Percentiles rank a stretch among this genome's conserved stretches.
phyloP scores from a whole-genome alignment of 2,113 vertebrate species.

The Sialia sialis region DNA sequence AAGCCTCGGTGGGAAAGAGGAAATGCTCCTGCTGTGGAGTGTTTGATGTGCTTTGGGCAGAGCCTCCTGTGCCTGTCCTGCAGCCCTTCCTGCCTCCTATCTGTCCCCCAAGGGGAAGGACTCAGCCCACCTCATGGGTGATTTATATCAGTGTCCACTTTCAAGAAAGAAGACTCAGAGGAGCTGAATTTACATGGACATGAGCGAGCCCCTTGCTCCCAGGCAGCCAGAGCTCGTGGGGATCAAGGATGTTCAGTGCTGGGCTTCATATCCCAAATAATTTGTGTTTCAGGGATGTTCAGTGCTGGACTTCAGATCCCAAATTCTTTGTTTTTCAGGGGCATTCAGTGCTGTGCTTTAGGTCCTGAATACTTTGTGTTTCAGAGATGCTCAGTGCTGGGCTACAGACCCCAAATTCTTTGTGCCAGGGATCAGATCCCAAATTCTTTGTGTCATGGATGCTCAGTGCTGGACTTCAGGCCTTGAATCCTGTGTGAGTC shows the following conservation, averaged over 20 bases:
- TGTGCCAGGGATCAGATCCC: accelerated
- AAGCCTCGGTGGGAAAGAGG: not conserved
- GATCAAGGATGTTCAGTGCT: accelerated
- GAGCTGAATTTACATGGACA: not conserved
- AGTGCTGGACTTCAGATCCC: not conserved
- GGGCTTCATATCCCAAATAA: not conserved
- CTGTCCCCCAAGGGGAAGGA: not conserved
- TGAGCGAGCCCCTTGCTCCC: accelerated
- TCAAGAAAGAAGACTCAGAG: not conserved
- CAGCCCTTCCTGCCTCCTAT: not conserved
- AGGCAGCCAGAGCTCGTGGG: not conserved
- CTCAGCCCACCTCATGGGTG: not conserved
- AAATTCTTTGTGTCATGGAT: too few species aligned
- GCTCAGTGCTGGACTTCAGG: not conserved
- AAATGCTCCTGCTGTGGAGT: not conserved
- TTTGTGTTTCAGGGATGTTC: too few species aligned
- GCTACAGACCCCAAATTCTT: not conserved
- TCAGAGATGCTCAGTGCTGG: accelerated
- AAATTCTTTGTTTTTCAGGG: not conserved
- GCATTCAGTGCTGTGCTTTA: not conserved
- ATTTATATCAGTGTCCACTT: not conserved
- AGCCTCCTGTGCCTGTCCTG: not conserved
- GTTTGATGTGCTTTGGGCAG: not conserved
- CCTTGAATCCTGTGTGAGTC: not conserved
- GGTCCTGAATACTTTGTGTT: not conserved